phyloP scores from a whole-genome alignment of 2,113 vertebrate species.

The Ovis aries region DNA sequence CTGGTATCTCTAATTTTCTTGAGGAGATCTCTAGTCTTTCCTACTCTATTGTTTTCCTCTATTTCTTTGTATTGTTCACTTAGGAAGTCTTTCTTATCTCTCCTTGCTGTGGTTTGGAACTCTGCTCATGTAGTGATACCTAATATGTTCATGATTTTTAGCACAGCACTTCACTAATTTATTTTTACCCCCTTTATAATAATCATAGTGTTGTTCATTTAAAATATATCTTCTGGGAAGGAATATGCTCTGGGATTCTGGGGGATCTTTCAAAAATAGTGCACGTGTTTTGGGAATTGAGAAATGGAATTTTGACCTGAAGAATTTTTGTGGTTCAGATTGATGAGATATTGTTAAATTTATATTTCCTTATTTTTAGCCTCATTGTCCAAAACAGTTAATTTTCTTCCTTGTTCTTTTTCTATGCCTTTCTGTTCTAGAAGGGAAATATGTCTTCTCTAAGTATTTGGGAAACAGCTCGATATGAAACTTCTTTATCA shows the following conservation, averaged over 20 bases:
- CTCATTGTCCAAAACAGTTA: constrained; percentile 31
- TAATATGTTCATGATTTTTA: constrained; percentile 14
- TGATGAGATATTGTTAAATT: constrained; percentile 50
- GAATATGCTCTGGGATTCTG: neutral
- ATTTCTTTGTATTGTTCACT: neutral
- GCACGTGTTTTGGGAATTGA: constrained; percentile 16
- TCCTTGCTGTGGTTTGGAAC: neutral
- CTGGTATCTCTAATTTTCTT: neutral
- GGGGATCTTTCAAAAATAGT: neutral
- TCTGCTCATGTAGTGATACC: neutral
- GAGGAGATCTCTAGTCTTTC: neutral
- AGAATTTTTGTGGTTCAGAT: constrained; percentile 22
- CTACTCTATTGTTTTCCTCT: neutral
- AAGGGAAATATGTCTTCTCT: constrained; percentile 53
- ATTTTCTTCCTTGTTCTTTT: constrained; percentile 39
- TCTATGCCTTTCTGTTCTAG: constrained; percentile 45
- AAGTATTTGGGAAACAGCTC: constrained; percentile 64
- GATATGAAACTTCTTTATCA: constrained; percentile 70
- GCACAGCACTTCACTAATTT: neutral
- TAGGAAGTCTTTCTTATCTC: neutral
- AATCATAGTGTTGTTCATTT: constrained; percentile 7
- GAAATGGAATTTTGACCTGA: constrained; percentile 40
- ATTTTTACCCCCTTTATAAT: neutral
- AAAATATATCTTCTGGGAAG: neutral
- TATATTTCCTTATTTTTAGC: constrained; percentile 53